phyloP scores from a whole-genome alignment of 2,888 invertebrate species.

The Tipula lateralis region DNA sequence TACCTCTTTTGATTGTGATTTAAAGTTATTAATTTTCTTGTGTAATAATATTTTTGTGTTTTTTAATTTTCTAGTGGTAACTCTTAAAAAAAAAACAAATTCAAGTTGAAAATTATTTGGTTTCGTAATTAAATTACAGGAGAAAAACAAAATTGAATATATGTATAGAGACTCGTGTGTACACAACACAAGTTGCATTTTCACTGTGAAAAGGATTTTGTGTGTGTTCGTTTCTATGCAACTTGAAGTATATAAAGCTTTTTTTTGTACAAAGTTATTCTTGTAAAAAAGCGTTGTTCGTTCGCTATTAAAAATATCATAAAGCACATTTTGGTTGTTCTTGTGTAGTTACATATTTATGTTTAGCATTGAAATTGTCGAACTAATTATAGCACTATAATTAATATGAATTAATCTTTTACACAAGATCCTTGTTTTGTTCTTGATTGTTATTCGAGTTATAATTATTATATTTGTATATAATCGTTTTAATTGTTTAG shows the following conservation, averaged over 20 bases:
- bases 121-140: slow-evolving; percentile 1
- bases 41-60: not conserved
- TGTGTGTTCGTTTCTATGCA: slow-evolving; percentile 5
- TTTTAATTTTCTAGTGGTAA: slow-evolving; percentile 12
- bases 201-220: not conserved
- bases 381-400: not conserved
- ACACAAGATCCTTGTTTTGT: not conserved
- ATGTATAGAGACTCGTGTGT: not conserved
- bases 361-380: not conserved
- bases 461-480: not conserved
- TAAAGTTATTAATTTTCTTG: slow-evolving; percentile 24
- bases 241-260: not conserved
- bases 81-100: not conserved
- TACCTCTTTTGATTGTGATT: slow-evolving; percentile 24
- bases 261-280: not conserved
- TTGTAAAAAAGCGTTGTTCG: not conserved
- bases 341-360: not conserved
- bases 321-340: not conserved
- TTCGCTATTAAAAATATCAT: not conserved
- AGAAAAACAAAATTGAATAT: not conserved
- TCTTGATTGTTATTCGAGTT: not conserved
- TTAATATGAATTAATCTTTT: not conserved
- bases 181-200: not conserved
- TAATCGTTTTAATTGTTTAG: not conserved
- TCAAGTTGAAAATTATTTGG: not conserved